Conservation (phyloP, 2,888 invertebrate genomes). For the Dynastes maya region DNA sequence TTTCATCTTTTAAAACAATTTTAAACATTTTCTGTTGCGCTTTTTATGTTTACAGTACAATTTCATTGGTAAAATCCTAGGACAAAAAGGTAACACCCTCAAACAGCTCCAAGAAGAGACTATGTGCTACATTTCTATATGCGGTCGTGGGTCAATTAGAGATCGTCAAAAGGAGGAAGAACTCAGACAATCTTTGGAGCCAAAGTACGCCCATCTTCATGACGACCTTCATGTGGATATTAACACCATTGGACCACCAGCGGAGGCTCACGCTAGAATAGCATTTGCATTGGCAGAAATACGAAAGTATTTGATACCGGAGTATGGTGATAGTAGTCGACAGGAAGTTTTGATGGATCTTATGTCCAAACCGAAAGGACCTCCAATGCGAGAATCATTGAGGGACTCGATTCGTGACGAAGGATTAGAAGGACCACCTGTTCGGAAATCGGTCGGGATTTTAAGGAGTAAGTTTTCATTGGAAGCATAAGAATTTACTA, state of each 20-base stretch:
- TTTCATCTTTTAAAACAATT: background rate
- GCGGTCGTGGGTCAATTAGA: slow-evolving; percentile 94
- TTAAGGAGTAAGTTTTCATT: slow-evolving; percentile 62
- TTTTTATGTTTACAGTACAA: slow-evolving; percentile 81
- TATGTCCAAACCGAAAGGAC: slow-evolving; percentile 70
- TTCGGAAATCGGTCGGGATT: slow-evolving; percentile 62
- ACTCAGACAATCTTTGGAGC: slow-evolving; percentile 85
- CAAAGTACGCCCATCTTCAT: slow-evolving; percentile 89
- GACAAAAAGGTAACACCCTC: slow-evolving; percentile 94
- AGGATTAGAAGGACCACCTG: slow-evolving; percentile 29
- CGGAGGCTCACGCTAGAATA: slow-evolving; percentile 88
- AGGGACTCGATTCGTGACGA: slow-evolving; percentile 18
- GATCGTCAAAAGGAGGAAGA: slow-evolving; percentile 88
- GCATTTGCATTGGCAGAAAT: slow-evolving; percentile 90
- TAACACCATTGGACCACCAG: slow-evolving; percentile 88
- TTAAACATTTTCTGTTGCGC: background rate
- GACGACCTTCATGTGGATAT: slow-evolving; percentile 94
- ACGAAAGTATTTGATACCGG: slow-evolving; percentile 82
- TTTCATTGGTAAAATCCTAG: slow-evolving; percentile 94
- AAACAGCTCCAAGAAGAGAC: slow-evolving; percentile 95
- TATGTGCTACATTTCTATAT: slow-evolving; percentile 95
- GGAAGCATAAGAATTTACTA: too few relatives aligned
- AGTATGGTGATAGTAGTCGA: slow-evolving; percentile 86
- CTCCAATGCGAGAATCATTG: slow-evolving; percentile 61
- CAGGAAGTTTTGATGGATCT: slow-evolving; percentile 90